phyloP scores from a whole-genome alignment of 2,888 invertebrate species.

The Acanthosepion lycidas region DNA sequence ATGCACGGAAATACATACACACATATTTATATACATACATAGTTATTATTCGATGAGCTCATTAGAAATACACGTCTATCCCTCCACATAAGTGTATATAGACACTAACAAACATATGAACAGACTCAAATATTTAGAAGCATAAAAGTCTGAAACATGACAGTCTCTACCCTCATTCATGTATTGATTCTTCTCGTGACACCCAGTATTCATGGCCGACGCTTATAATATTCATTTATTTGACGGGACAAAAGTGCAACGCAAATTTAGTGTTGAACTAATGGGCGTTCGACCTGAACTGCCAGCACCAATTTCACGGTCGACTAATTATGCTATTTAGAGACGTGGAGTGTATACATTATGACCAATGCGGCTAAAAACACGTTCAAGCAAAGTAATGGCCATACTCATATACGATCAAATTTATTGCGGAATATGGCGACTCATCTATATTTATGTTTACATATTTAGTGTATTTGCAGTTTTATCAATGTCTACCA shows the following conservation, averaged over 20 bases:
- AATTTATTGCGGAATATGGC: neutral
- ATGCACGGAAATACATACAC: neutral
- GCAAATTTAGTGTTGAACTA: slow-evolving; percentile 33
- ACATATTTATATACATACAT: neutral
- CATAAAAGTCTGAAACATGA: neutral
- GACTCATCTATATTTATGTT: neutral
- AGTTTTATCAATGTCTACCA: neutral
- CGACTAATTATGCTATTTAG: neutral
- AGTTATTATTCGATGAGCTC: neutral
- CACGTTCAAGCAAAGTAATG: neutral
- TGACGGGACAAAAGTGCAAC: neutral
- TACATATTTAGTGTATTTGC: neutral
- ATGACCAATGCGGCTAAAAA: neutral
- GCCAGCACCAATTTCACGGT: slow-evolving; percentile 6
- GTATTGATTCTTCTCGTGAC: slow-evolving; percentile 2
- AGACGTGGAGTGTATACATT: neutral
- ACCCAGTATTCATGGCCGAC: neutral
- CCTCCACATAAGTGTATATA: neutral
- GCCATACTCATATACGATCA: neutral
- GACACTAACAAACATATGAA: neutral
- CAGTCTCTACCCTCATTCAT: neutral
- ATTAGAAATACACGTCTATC: neutral
- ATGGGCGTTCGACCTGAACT: slow-evolving; percentile 17
- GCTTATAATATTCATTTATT: neutral
- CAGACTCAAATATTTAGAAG: neutral